These are phyloP conservation scores for Tipula confusa DNA, from an alignment of 2,888 invertebrate genomes.

Conservation along the genomic window DNA sequence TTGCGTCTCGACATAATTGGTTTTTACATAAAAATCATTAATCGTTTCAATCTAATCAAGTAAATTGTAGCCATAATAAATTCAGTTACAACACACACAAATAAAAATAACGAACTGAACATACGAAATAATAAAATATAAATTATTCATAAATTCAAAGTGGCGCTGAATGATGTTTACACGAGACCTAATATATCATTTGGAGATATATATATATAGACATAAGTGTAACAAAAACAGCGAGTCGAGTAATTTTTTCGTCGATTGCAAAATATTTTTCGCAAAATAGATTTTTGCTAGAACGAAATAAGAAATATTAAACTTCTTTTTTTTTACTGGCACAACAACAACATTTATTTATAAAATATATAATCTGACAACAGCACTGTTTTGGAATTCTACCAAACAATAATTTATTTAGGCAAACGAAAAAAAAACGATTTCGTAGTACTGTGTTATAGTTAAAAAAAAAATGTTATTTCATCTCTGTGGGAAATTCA, in stretches of 20 bases:
- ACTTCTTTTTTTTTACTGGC: neutral
- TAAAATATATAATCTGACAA: constrained; percentile 28
- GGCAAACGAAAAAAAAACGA: constrained; percentile 10
- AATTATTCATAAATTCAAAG: constrained; percentile 25
- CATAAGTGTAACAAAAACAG: constrained; percentile 9
- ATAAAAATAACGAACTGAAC: neutral
- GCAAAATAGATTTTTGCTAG: neutral
- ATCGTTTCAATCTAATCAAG: no score
- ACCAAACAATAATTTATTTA: constrained; percentile 30
- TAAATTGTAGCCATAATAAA: no score
- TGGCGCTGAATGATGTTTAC: constrained; percentile 25
- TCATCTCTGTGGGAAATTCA: constrained; percentile 30
- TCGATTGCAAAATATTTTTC: neutral
- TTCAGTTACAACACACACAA: no score
- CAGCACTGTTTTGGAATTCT: constrained; percentile 28
- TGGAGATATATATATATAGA: neutral
- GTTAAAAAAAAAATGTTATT: neutral
- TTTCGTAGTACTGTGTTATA: neutral
- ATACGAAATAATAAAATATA: neutral
- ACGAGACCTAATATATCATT: neutral
- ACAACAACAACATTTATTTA: neutral
- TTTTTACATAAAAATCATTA: no score
- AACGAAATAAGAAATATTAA: neutral
- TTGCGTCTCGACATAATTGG: no score
- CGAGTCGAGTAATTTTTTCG: neutral